Base-by-base conservation (phyloP, 1,140 invertebrate species). In the Zeugodacus cucurbitae region DNA sequence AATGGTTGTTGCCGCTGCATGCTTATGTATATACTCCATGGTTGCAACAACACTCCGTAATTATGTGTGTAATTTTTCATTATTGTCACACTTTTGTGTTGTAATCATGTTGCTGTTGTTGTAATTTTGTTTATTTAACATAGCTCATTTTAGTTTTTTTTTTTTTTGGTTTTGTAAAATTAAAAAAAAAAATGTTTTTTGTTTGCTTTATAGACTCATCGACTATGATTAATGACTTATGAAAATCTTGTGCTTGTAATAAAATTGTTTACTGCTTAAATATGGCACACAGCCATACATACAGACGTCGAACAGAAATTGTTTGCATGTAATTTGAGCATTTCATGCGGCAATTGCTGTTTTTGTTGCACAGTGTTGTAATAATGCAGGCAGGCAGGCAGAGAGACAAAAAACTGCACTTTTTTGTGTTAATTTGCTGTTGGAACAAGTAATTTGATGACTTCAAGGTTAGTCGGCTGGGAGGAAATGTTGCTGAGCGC, bases 1-100 rank as follows among this genome's bases (percentile, higher is more conserved):
- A 82, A 48, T 26, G 6, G n/a, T 82, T 82, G 32, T 20, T 34
- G 29, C 4, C 26, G 32, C 17, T 74, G 32, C 37, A 7, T 74
- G 32, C 14, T 74, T 74, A 17, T 32, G 20, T 10, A n/a, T n/a
- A n/a, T n/a, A n/a, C n/a, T 44, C 22, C 29, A 78, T 82, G 48
- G n/a, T 82, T 82, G 74, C 74, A 44, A 29, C 41, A 82, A 8
- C 74, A 5, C 22, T 48, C 48, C 22, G 74, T 82, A 82, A 82
- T 82, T 82, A 82, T 82, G 41, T 48, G 7, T 82, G 74, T 82
- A 82, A 82, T 82, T 82, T 29, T 82, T 82, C 74, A 82, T 82
- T 82, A 82, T 82, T 82, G 74, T 82, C 74, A 82, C 74, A 82
- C 74, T 48, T 82, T 82, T 14, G 29, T 82, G 74, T 82, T 82